Conservation (phyloP, 2,113 vertebrate species). For the Nycticebus coucang region DNA sequence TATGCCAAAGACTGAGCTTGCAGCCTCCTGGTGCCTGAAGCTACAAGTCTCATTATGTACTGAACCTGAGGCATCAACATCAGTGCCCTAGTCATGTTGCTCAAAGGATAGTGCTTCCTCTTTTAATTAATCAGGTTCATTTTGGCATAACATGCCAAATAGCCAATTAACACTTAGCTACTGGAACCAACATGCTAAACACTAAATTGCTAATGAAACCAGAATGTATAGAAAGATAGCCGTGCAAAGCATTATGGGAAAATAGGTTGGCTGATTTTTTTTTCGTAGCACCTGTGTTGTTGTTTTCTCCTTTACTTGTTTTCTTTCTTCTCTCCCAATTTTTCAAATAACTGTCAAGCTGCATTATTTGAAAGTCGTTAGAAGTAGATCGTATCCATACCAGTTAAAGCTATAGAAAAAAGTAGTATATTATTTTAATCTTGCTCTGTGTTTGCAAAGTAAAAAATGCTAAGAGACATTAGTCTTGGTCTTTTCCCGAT, state of each 20-base stretch:
- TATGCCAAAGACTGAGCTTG: slow-evolving; percentile 81
- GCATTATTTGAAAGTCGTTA: slow-evolving; percentile 66
- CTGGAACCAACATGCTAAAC: slow-evolving; percentile 84
- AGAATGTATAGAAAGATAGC: slow-evolving; percentile 48
- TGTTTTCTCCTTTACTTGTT: neutral
- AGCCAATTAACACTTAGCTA: slow-evolving; percentile 88
- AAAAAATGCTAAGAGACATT: slow-evolving; percentile 72
- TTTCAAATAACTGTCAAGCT: slow-evolving; percentile 72
- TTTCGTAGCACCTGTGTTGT: neutral
- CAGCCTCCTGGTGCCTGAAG: slow-evolving; percentile 88
- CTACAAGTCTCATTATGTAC: slow-evolving; percentile 88
- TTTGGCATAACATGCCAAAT: slow-evolving; percentile 85
- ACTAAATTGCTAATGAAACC: slow-evolving; percentile 79
- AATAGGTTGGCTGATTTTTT: neutral
- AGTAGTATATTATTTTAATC: slow-evolving; percentile 69
- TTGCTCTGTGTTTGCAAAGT: slow-evolving; percentile 70
- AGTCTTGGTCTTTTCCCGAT: slow-evolving; percentile 65
- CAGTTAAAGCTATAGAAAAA: slow-evolving; percentile 64
- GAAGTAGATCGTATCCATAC: slow-evolving; percentile 24
- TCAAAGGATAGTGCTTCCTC: slow-evolving; percentile 83
- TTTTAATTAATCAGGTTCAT: slow-evolving; percentile 89
- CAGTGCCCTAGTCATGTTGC: slow-evolving; percentile 70
- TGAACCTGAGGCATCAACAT: slow-evolving; percentile 88
- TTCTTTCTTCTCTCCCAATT: slow-evolving; percentile 45
- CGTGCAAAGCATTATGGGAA: slow-evolving; percentile 54